phyloP scores from a whole-genome alignment of 2,888 invertebrate species.

The Neuroscelio doddi region DNA sequence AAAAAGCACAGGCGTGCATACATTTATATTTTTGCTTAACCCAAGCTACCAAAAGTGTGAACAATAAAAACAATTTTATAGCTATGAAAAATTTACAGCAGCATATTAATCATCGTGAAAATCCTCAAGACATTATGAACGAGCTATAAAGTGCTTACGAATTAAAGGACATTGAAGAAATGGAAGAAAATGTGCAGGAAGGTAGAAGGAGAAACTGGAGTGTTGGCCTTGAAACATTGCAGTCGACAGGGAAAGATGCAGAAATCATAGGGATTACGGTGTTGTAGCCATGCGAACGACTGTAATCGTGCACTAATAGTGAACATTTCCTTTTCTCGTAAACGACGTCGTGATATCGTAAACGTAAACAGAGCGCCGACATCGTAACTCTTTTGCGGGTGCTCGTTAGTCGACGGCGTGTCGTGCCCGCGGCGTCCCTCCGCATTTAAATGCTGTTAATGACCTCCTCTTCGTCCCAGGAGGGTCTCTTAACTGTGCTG shows the following conservation, averaged over 20 bases:
- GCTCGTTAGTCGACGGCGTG: constrained; percentile 57
- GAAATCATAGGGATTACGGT: constrained; percentile 54
- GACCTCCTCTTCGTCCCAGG: constrained; percentile 51
- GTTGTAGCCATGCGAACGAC: constrained; percentile 50
- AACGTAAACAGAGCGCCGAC: constrained; percentile 56
- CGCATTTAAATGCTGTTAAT: constrained; percentile 60
- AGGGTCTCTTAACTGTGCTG: constrained; percentile 37
- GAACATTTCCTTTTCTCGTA: constrained; percentile 52
- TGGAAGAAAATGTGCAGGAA: constrained; percentile 13
- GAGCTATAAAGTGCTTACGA: constrained; percentile 2
- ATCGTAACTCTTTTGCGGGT: constrained; percentile 53
- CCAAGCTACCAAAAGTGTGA: too few relatives aligned
- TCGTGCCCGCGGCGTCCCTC: constrained; percentile 47
- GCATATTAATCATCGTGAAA: constrained; percentile 20
- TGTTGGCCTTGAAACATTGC: constrained; percentile 31
- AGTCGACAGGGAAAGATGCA: constrained; percentile 24
- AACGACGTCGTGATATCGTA: constrained; percentile 58
- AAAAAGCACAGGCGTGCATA: too few relatives aligned
- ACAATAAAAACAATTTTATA: too few relatives aligned
- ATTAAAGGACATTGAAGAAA: constrained; percentile 5
- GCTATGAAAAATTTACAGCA: too few relatives aligned
- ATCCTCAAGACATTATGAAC: constrained; percentile 2
- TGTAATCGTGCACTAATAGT: constrained; percentile 53
- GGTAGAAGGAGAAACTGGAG: constrained; percentile 22
- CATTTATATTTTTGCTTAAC: too few relatives aligned